Evolutionary conservation across 2,888 invertebrate genomes (phyloP).

Genomic region (Chymomyza fuscimana): DNA sequence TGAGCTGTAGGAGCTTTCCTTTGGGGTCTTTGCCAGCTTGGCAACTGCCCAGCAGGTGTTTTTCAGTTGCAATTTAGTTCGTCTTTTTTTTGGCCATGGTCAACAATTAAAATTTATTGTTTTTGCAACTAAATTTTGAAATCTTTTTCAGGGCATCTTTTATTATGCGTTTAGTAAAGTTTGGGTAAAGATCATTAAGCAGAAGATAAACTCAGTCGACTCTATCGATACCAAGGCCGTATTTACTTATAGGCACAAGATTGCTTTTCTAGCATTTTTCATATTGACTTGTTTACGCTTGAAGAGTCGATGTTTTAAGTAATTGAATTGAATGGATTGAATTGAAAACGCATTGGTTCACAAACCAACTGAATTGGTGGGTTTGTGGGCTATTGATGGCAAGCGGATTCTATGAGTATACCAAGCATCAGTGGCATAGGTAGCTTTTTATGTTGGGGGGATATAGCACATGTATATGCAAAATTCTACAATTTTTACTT

Average conservation of each 20-base stretch:
- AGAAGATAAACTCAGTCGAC: not conserved
- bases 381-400: not conserved
- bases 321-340: constrained; percentile 9
- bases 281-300: not conserved
- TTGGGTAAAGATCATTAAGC: not conserved
- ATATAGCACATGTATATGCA: no score
- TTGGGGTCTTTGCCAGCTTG: not conserved
- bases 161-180: not conserved
- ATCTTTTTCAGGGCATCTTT: not conserved
- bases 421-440: no score
- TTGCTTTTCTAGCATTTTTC: not conserved
- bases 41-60: not conserved
- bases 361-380: not conserved
- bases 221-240: not conserved
- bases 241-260: not conserved
- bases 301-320: not conserved
- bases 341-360: not conserved
- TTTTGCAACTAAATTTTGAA: not conserved
- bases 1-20: constrained; percentile 30
- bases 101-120: not conserved
- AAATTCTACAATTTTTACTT: no score
- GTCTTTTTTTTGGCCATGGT: not conserved
- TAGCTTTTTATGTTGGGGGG: no score
- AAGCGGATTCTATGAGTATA: no score
- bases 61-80: not conserved